Percentiles rank a stretch among this genome's conserved stretches.
Conservation (phyloP, 2,797 vertebrate genomes). For the Amblyraja radiata region DNA sequence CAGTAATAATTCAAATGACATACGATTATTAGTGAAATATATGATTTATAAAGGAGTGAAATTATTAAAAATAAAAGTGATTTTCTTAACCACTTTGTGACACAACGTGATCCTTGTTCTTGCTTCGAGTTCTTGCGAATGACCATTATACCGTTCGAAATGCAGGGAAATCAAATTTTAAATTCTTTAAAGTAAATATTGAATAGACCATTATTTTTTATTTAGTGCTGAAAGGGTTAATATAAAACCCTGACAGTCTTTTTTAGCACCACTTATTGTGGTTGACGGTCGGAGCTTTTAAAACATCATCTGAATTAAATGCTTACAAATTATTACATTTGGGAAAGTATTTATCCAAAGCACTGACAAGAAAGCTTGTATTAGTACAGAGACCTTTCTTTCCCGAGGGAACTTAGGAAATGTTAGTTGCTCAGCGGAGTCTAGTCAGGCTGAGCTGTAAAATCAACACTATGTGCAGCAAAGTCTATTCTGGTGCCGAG, state of each 20-base stretch:
- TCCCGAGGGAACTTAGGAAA: background rate
- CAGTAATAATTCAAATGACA: background rate
- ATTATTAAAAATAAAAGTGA: background rate
- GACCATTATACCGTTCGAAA: background rate
- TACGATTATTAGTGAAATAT: background rate
- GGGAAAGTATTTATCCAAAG: background rate
- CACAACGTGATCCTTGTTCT: background rate
- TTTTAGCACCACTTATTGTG: background rate
- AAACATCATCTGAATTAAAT: background rate
- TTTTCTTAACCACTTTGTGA: background rate
- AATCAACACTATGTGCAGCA: background rate
- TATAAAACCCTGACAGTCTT: background rate
- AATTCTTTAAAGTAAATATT: background rate
- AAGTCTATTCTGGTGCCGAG: background rate
- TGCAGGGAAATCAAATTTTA: background rate
- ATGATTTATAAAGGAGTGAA: background rate
- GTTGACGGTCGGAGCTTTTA: background rate
- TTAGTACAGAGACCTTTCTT: background rate
- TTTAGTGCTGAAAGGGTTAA: background rate
- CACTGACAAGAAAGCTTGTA: background rate
- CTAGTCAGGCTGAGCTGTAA: background rate
- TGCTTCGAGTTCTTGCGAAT: background rate
- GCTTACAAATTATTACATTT: background rate
- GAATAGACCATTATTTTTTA: background rate
- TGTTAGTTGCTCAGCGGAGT: background rate